A percentile compares a stretch with the other conserved stretches of the same genome.
phyloP scores from a whole-genome alignment of 1,140 invertebrate species.

The Brachionus koreanus region DNA sequence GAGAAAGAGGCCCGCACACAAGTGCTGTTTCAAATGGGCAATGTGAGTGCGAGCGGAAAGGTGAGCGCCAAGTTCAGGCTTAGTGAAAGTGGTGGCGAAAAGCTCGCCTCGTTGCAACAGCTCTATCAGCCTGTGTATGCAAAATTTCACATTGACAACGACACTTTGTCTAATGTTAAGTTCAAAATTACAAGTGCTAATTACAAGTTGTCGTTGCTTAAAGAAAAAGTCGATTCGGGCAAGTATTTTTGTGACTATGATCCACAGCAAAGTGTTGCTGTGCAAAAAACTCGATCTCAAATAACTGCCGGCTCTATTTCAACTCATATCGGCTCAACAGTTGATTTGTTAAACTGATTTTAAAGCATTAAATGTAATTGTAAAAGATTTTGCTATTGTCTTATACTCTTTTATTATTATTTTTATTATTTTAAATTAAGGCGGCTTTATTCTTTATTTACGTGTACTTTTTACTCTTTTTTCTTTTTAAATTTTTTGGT shows the following conservation, averaged over 20 bases:
- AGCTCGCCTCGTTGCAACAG: not conserved
- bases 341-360: slow-evolving; percentile 22
- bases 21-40: not conserved
- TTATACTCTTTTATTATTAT: too few relatives aligned
- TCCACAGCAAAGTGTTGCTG: not conserved
- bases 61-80: not conserved
- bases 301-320: slow-evolving; percentile 36
- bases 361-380: too few relatives aligned
- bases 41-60: not conserved
- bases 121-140: slow-evolving; percentile 32
- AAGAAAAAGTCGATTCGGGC: slow-evolving; percentile 25
- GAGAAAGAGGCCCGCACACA: not conserved
- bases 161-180: slow-evolving; percentile 22
- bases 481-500: too few relatives aligned
- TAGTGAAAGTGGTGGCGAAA: not conserved
- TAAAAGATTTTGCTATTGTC: too few relatives aligned
- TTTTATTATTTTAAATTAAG: too few relatives aligned
- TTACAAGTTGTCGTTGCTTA: slow-evolving; percentile 32
- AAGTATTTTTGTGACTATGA: slow-evolving; percentile 44
- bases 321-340: slow-evolving; percentile 28
- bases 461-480: too few relatives aligned
- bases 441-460: too few relatives aligned
- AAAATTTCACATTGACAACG: slow-evolving; percentile 43
- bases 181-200: not conserved
- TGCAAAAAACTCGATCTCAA: not conserved